A percentile compares a stretch with the other conserved stretches of the same genome.
phyloP scores from a whole-genome alignment of 2,113 vertebrate species.

The Osmerus eperlanus region DNA sequence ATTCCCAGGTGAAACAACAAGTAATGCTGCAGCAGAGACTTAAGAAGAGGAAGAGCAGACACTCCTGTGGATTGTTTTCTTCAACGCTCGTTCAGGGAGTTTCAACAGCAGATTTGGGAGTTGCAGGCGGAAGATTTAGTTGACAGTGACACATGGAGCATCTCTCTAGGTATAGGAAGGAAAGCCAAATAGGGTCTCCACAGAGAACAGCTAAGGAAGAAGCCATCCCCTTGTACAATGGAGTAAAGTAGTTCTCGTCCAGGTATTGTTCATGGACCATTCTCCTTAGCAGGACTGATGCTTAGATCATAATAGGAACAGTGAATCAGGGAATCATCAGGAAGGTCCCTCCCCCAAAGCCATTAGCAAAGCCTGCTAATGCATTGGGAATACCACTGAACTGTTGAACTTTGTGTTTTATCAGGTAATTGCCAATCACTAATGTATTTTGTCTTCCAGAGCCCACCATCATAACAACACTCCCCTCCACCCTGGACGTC shows the following conservation, averaged over 20 bases:
- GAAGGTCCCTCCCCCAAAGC: too few species aligned
- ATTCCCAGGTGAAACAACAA: constrained; percentile 43
- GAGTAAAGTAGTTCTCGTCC: too few species aligned
- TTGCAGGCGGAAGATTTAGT: constrained; percentile 43
- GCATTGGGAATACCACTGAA: background rate
- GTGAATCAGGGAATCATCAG: too few species aligned
- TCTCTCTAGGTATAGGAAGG: constrained; percentile 39
- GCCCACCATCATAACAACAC: constrained; percentile 86
- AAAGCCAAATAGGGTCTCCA: constrained; percentile 39
- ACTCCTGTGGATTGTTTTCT: constrained; percentile 51
- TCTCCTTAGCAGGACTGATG: too few species aligned
- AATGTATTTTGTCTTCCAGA: constrained; percentile 70
- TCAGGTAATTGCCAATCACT: constrained; percentile 36
- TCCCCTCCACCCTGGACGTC: constrained; percentile 88
- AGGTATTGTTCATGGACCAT: too few species aligned
- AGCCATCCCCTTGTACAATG: constrained; percentile 39
- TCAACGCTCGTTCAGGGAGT: constrained; percentile 31
- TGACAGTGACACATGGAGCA: constrained; percentile 61
- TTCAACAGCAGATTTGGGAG: constrained; percentile 22
- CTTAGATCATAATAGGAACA: too few species aligned
- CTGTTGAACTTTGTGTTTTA: background rate
- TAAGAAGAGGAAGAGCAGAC: constrained; percentile 33
- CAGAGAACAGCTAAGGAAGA: constrained; percentile 43
- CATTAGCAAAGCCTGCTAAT: too few species aligned
- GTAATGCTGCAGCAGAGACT: constrained; percentile 39